Evolutionary conservation across 2,113 vertebrate genomes (phyloP).

Genomic region (Noctilio leporinus): DNA sequence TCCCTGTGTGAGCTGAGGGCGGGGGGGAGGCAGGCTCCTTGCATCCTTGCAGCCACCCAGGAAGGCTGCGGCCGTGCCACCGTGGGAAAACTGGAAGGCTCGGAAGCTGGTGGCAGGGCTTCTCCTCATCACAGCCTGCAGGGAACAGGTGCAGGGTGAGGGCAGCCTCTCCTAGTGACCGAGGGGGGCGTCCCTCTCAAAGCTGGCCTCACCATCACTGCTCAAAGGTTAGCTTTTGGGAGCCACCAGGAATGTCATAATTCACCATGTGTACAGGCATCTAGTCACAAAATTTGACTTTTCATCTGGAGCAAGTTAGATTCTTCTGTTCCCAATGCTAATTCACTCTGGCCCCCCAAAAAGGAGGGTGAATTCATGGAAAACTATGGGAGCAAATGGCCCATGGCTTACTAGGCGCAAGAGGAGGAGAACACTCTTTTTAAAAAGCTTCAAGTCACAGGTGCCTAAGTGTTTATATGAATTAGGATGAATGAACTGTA

Average conservation of each 20-base stretch:
- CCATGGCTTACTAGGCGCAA: not conserved
- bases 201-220: not conserved
- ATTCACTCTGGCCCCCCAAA: not conserved
- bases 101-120: not conserved
- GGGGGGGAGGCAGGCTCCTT: not conserved
- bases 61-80: not conserved
- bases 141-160: not conserved
- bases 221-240: not conserved
- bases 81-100: not conserved
- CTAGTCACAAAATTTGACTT: not conserved
- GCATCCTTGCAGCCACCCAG: not conserved
- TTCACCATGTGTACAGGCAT: not conserved
- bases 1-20: too few species aligned
- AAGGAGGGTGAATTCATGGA: not conserved
- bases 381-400: not conserved
- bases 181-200: not conserved
- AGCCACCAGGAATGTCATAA: not conserved
- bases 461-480: not conserved
- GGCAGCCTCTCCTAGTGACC: not conserved
- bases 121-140: not conserved
- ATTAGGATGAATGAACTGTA: not conserved
- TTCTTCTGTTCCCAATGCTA: not conserved
- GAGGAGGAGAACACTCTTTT: not conserved
- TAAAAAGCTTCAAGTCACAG: not conserved
- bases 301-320: not conserved